A percentile compares a stretch with the other conserved stretches of the same genome.
phyloP scores from a whole-genome alignment of 1,140 invertebrate genomes.

The Zaprionus camerounensis region DNA sequence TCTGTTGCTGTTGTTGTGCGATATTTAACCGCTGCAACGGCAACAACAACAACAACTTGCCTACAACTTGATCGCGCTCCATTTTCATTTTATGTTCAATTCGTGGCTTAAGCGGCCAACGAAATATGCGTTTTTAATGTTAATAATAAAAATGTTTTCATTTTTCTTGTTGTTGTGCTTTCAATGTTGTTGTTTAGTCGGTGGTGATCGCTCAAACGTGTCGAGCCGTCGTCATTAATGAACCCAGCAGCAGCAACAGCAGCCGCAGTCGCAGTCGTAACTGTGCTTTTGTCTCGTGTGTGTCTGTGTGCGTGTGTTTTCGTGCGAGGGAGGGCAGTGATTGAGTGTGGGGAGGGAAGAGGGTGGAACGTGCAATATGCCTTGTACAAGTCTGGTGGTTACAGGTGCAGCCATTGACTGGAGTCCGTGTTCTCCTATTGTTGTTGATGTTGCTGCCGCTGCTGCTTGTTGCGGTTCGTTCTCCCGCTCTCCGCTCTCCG shows the following conservation, averaged over 20 bases:
- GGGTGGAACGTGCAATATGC: slow-evolving; percentile 38
- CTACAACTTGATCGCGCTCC: slow-evolving; percentile 18
- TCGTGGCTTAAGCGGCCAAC: slow-evolving; percentile 48
- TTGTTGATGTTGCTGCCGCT: slow-evolving; percentile 11
- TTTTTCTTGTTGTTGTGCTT: slow-evolving; percentile 25
- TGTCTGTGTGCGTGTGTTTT: slow-evolving; percentile 1
- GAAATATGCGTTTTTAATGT: slow-evolving; percentile 73
- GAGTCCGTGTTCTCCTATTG: slow-evolving; percentile 64
- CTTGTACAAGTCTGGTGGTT: slow-evolving; percentile 47
- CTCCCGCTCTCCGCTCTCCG: slow-evolving; percentile 30
- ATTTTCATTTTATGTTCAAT: slow-evolving; percentile 39
- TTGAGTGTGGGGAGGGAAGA: not conserved
- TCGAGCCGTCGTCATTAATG: slow-evolving; percentile 59
- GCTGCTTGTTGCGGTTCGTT: slow-evolving; percentile 48
- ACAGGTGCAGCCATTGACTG: slow-evolving; percentile 79
- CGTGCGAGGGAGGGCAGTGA: not conserved
- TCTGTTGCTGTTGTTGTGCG: slow-evolving; percentile 14
- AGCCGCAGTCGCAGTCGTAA: slow-evolving; percentile 20
- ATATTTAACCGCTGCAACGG: slow-evolving; percentile 45
- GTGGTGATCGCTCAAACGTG: slow-evolving; percentile 75
- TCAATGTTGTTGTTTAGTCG: slow-evolving; percentile 32
- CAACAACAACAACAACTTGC: slow-evolving; percentile 15
- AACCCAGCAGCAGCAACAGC: slow-evolving; percentile 35
- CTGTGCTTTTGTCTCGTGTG: slow-evolving; percentile 44
- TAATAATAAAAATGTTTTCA: slow-evolving; percentile 61